Conservation (phyloP, 2,113 vertebrate genomes). For the Accipiter virgatus region DNA sequence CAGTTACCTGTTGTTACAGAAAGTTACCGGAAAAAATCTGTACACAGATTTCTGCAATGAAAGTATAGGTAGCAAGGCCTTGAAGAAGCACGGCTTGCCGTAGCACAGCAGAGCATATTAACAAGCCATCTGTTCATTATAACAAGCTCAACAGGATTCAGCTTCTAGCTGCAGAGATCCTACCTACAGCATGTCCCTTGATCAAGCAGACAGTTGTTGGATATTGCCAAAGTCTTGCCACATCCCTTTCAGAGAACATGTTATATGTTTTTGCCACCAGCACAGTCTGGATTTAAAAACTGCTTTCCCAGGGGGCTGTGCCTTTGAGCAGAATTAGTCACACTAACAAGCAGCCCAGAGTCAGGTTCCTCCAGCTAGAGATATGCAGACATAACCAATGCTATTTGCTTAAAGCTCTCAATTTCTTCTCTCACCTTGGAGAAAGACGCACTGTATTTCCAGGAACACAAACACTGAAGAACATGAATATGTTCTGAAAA, state of each 20-base stretch:
- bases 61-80: not conserved
- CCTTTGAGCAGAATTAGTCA: slow-evolving; percentile 41
- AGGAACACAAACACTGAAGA: not conserved
- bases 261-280: not conserved
- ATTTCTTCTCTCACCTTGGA: not conserved
- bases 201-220: slow-evolving; percentile 14
- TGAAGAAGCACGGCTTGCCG: not conserved
- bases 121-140: slow-evolving; percentile 47
- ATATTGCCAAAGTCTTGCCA: slow-evolving; percentile 40
- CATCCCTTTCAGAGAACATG: not conserved
- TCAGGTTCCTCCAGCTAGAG: slow-evolving; percentile 16
- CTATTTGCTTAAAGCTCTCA: not conserved
- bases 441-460: not conserved
- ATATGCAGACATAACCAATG: not conserved
- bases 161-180: slow-evolving; percentile 33
- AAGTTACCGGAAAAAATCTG: not conserved
- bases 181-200: slow-evolving; percentile 35
- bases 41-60: not conserved
- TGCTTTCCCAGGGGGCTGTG: slow-evolving; percentile 2
- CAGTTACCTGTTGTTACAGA: not conserved
- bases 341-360: not conserved
- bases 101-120: slow-evolving; percentile 21
- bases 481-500: not conserved
- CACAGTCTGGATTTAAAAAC: not conserved
- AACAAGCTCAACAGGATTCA: slow-evolving; percentile 52